phyloP scores from a whole-genome alignment of 2,113 vertebrate genomes.

The Saimiri boliviensis region DNA sequence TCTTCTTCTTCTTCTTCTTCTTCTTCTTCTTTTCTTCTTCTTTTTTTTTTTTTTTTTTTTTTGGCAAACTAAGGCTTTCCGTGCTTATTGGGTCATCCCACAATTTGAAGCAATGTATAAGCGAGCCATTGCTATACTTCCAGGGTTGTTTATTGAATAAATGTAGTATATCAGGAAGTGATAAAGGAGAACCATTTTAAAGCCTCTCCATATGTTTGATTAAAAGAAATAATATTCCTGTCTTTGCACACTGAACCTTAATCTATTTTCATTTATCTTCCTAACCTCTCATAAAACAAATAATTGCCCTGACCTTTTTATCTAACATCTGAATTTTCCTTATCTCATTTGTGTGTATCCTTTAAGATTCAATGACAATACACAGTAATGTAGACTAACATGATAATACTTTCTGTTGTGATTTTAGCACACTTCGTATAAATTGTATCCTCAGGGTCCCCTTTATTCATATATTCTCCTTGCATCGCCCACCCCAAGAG shows the following conservation, averaged over 20 bases:
- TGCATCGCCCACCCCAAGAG: neutral
- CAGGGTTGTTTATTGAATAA: slow-evolving; percentile 24
- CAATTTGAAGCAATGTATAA: neutral
- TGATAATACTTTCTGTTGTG: neutral
- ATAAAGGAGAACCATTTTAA: slow-evolving; percentile 19
- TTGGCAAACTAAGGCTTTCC: neutral
- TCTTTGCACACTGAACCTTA: neutral
- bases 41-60: neutral
- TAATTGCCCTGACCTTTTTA: neutral
- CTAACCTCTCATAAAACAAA: neutral
- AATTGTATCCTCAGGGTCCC: neutral
- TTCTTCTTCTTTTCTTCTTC: neutral
- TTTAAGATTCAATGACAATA: neutral
- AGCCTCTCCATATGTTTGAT: slow-evolving; percentile 4
- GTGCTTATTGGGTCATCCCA: neutral
- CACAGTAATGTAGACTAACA: neutral
- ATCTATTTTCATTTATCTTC: neutral
- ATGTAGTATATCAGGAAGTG: neutral
- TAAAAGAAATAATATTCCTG: slow-evolving; percentile 5
- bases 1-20: neutral
- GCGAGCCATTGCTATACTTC: neutral
- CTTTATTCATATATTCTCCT: neutral
- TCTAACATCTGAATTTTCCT: neutral
- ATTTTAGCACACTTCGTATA: slow-evolving; percentile 10
- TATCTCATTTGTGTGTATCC: neutral